A percentile compares a stretch with the other conserved stretches of the same genome.
phyloP scores from a whole-genome alignment of 1,140 invertebrate species.

The Trachymyrmex septentrionalis region DNA sequence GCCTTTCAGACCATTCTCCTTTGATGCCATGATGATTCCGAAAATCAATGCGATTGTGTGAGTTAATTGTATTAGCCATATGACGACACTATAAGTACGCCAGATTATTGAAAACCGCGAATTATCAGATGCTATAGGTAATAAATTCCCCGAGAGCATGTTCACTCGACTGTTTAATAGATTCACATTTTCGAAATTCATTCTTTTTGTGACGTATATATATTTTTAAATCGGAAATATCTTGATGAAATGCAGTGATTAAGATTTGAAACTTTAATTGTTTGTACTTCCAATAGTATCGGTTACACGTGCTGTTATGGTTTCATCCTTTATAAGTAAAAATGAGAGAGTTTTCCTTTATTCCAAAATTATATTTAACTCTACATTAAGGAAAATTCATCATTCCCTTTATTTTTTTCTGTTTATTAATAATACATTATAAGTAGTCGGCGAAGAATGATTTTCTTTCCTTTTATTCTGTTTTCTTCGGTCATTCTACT shows the following conservation, averaged over 20 bases:
- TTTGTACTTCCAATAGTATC: background rate
- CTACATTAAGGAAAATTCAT: background rate
- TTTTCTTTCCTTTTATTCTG: background rate
- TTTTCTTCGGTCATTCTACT: background rate
- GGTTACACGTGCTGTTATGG: background rate
- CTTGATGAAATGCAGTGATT: background rate
- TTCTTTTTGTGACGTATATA: background rate
- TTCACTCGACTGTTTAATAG: constrained; percentile 63
- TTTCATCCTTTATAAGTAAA: background rate
- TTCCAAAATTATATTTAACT: background rate
- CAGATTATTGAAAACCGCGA: background rate
- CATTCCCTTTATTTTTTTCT: background rate
- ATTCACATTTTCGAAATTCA: constrained; percentile 72
- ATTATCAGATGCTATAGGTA: constrained; percentile 33
- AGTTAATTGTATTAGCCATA: constrained; percentile 29
- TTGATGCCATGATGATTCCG: constrained; percentile 32
- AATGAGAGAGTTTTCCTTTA: background rate
- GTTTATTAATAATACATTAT: background rate
- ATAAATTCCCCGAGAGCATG: constrained; percentile 62
- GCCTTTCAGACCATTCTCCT: constrained; percentile 50
- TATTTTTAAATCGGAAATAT: background rate
- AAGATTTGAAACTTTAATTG: background rate
- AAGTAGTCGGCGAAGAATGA: background rate
- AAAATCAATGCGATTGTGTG: background rate
- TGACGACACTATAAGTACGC: background rate